Evolutionary conservation across 64 coral and sea anemone species (phyloP), one percentile per base, ranked within the genome.

Genomic region (Pocillopora damicornis): DNA sequence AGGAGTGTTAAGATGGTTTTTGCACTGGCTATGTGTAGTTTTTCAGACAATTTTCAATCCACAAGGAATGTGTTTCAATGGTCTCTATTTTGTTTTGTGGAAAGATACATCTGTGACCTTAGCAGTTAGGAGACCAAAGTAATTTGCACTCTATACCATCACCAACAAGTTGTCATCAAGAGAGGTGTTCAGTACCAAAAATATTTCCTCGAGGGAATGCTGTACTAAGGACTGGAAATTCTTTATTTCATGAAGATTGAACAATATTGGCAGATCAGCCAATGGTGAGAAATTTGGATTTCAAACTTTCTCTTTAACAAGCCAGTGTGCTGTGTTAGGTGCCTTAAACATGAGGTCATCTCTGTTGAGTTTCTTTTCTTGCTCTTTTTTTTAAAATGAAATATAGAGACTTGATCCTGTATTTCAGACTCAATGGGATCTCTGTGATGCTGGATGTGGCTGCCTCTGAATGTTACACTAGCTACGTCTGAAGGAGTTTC

Each of bases 261-360:
- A 59, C 59, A 88, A 25, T 25, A 25, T 63, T 35, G 77, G 51
- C 74, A 88, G 74, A 30, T 88, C 56, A 37, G 78, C 16, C 35
- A 78, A 57, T 37, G 87, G 30, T 30, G 30, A 30, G 30, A 30
- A 30, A 30, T 30, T 30, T 30, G 30, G 30, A 30, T 30, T 30
- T 30, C 30, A 30, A 30, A 30, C 30, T 30, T 30, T 30, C 30
- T 30, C 30, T 30, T 30, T 30, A 30, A 78, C 30, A 62, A 88
- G 58, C 87, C 74, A 88, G 75, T 88, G 78, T 64, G 60, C 75
- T 51, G 87, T 75, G 16, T 45, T 56, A 78, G 67, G 65, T 10
- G 74, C 87, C 74, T 88, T 88, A 42, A 42, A 88, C 75, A 88
- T 77, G 75, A 88, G 74, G 65, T 88, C 87, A 63, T 88, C 74